Base-by-base conservation (phyloP, 2,113 vertebrate genomes). In the Nyctibius bracteatus region DNA sequence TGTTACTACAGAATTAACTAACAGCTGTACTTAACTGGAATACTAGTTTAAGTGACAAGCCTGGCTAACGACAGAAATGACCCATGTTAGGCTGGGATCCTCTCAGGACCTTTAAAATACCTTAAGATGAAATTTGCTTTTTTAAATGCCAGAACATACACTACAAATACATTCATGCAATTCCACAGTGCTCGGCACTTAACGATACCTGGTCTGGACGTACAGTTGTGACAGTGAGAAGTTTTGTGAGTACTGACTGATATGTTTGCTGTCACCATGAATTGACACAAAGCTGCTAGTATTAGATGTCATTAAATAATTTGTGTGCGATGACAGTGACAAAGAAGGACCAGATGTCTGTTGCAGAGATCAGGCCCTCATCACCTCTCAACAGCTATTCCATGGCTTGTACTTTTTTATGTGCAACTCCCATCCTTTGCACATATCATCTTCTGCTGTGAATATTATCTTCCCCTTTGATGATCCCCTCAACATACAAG, bases 201-300 rank as follows among this genome's bases (percentile, higher is more conserved):
- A 28, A 72, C 68, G 63, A 61, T 23, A 47, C 16, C 70, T 73
- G 20, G 54, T 51, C 46, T 77, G 72, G n/a, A 61, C 2, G 2
- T 43, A 59, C 15, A 73, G n/a, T 17, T 8, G 17, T 58, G 31
- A 71, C 14, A 63, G 43, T 5, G n/a, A 81, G 35, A 75, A 62
- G 35, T 44, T 92, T 41, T 9, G 1, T 55, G 57, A 47, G 27
- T 12, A 39, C 14, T 25, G 46, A 79, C n/a, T 51, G 74, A 22
- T 44, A 39, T 2, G 6, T 58, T 77, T 80, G 27, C 43, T 0
- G 0, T 41, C 43, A 44, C 24, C 0, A 2, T 49, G 43, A 94
- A 83, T 51, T 28, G 66, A 65, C 9, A 52, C 46, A 37, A 49
- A 85, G 31, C 33, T 94, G 55, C n/a, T 57, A 57, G 31, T 17